Percentiles rank a stretch among this genome's conserved stretches.
These are phyloP conservation scores for Entosphenus tridentatus DNA, from an alignment of 2,113 vertebrate genomes.

Conservation along the genomic window DNA sequence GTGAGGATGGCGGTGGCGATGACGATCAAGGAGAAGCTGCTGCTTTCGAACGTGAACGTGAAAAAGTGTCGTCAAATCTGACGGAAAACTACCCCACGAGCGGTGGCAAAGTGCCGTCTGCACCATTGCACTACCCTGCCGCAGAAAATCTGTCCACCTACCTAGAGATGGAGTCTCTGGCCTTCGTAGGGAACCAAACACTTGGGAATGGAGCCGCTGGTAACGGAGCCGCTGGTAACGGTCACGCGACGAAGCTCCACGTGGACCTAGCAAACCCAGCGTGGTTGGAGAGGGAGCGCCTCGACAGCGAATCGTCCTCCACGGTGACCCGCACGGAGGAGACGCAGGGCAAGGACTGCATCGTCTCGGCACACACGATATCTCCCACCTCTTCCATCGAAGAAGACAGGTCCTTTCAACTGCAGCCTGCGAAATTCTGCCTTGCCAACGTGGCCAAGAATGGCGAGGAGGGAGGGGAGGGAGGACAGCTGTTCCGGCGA, in stretches of 20 bases:
- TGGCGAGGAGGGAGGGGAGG: not conserved
- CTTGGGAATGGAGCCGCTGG: too few relatives aligned
- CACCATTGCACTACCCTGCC: not conserved
- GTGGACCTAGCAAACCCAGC: too few relatives aligned
- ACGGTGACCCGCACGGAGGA: constrained; percentile 30
- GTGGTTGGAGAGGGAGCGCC: too few relatives aligned
- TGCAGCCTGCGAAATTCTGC: constrained; percentile 20
- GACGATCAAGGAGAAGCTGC: too few relatives aligned
- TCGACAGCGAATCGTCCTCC: too few relatives aligned
- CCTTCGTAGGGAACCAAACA: too few relatives aligned
- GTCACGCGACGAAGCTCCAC: too few relatives aligned
- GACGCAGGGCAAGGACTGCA: constrained; percentile 62
- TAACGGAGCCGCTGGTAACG: too few relatives aligned
- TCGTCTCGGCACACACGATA: constrained; percentile 81
- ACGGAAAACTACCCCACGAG: too few relatives aligned
- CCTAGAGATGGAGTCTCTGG: not conserved
- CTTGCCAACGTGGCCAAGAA: not conserved
- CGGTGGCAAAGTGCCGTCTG: not conserved
- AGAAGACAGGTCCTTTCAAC: constrained; percentile 89
- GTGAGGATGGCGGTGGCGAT: too few relatives aligned
- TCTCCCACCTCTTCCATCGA: constrained; percentile 87
- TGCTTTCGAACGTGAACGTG: too few relatives aligned
- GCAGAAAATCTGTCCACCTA: not conserved
- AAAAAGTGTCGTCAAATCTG: too few relatives aligned
- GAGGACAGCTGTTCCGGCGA: not conserved